These are phyloP conservation scores for Crocodylus rhombifer DNA, from an alignment of 2,797 vertebrate species.

Conservation along the genomic window DNA sequence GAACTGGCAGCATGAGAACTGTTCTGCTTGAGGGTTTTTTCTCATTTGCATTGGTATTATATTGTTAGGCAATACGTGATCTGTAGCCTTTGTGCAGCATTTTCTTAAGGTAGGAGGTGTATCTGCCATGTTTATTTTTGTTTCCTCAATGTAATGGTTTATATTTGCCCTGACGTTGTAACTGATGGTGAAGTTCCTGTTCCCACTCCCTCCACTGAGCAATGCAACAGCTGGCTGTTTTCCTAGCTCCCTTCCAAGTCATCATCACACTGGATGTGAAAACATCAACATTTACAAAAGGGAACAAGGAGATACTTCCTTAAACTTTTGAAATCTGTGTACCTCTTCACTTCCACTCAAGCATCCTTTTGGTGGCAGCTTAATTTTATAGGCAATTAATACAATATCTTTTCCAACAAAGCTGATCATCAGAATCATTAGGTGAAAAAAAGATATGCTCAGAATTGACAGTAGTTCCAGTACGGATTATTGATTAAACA, in stretches of 20 bases:
- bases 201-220: not conserved
- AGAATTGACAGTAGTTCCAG: slow-evolving; percentile 31
- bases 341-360: not conserved
- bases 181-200: not conserved
- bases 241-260: not conserved
- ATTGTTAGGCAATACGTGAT: not conserved
- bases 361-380: not conserved
- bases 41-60: not conserved
- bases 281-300: not conserved
- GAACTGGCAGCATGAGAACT: not conserved
- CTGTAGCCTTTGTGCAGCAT: not conserved
- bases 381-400: not conserved
- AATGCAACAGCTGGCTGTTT: not conserved
- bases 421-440: not conserved
- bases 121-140: not conserved
- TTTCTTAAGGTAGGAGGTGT: not conserved
- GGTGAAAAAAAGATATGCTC: not conserved
- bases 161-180: not conserved
- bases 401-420: not conserved
- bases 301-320: not conserved
- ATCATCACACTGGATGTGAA: not conserved
- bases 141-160: not conserved
- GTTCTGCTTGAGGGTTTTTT: not conserved
- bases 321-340: not conserved
- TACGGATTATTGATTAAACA: not conserved